Base-by-base conservation (phyloP, 2,888 invertebrate genomes). In the Harpalus rubripes region DNA sequence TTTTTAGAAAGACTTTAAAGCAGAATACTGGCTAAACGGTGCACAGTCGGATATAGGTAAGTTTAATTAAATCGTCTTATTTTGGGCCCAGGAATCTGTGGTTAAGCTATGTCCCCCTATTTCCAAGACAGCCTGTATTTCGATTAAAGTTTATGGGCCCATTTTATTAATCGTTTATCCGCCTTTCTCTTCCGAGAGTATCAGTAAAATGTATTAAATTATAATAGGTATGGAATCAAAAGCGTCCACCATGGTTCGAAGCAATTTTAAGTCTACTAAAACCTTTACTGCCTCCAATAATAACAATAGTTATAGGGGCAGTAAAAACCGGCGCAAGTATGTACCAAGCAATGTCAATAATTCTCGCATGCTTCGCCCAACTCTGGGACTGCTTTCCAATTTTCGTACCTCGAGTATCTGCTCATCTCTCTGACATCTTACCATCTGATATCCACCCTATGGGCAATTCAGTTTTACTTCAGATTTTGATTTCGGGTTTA, bases 261-360 rank as follows among this genome's bases (percentile, higher is more conserved):
- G 96, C 95, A 0, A 91, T 96, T 10, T 89, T 96, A 86, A 93
- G 94, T 16, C 92, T 95, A n/a, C 92, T 94, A 0, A 93, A 94
- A 26, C 93, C 94, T 0, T 90, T 94, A 2, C 90, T 96, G 76
- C 92, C 93, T 81, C 94, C 95, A 61, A 93, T 96, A 16, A 94
- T 94, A 0, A 93, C 94, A 5, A 94, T 95, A 86, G 92, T 96
- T 7, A 93, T 96, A 3, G 93, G 94, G 87, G 96, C 96, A 0
- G 92, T 95, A 8, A 93, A 95, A 91, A 94, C 94, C 7, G 96
- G 95, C 0, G 96, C 96, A 16, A 96, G 95, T 86, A 95, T 96
- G 93, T 96, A 96, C 90, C 96, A 96, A 92, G 94, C 95, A 12
- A 96, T 96, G 94, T 95, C 95, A 0, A 92, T 96, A 85, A 94